phyloP scores from a whole-genome alignment of 2,797 vertebrate genomes.

The Artibeus lituratus region DNA sequence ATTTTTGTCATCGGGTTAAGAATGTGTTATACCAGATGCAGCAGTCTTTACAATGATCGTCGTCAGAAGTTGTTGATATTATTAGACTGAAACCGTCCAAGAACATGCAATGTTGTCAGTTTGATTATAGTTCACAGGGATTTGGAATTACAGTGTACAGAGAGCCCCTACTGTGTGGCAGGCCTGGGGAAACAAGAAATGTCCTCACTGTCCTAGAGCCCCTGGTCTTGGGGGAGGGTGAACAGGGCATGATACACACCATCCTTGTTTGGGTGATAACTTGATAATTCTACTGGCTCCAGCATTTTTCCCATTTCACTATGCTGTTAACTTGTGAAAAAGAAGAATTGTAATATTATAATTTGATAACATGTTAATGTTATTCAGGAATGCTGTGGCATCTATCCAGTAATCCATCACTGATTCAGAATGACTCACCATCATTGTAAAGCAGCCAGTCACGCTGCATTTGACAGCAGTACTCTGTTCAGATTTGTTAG shows the following conservation, averaged over 20 bases:
- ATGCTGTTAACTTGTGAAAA: background rate
- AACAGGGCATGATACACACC: background rate
- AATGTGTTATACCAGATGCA: background rate
- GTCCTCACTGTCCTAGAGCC: background rate
- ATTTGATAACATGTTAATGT: background rate
- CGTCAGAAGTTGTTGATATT: background rate
- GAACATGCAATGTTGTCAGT: background rate
- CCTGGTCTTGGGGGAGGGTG: background rate
- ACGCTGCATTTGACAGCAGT: background rate
- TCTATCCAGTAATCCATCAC: background rate
- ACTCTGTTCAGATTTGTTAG: slow-evolving; percentile 6
- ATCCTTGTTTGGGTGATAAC: background rate
- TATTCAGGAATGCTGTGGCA: background rate
- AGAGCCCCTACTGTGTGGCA: background rate
- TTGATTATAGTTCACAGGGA: background rate
- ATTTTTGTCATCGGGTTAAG: background rate
- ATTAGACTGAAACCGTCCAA: background rate
- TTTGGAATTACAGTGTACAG: background rate
- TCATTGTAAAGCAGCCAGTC: background rate
- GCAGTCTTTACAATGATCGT: background rate
- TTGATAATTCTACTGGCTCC: background rate
- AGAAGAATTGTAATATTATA: background rate
- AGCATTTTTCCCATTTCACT: background rate
- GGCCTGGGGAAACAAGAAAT: background rate
- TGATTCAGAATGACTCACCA: slow-evolving; percentile 8